Base-by-base conservation (phyloP, 2,888 invertebrate species). In the Xiphydria camelus region DNA sequence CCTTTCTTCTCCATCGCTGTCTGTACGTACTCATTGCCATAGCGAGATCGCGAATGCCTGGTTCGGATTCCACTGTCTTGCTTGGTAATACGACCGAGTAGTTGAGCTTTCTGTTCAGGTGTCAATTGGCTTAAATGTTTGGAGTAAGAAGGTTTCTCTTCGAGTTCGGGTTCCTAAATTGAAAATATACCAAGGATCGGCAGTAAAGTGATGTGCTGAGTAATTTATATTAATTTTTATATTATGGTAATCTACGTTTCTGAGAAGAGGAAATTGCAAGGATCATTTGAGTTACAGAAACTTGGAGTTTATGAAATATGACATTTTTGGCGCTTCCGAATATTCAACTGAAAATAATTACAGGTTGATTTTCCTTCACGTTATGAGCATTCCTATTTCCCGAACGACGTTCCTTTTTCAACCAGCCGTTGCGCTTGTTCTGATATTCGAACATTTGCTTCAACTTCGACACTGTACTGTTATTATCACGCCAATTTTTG, bases 1-100 rank as follows among this genome's bases (percentile, higher is more conserved):
- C 53, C 60, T 44, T 71, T 73, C 42, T 71, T 76, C 32, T 76
- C 75, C 10, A 60, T 53, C 54, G 75, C 70, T 37, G 64, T 70
- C 15, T 59, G 55, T n/a, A 60, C 41, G 47, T 70, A 66, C 35
- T 75, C 75, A 55, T 59, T 68, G 18, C 52, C 51, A 48, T 72
- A 64, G 7, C 74, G 66, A 12, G 68, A 66, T 33, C 70, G 64
- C 15, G 68, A 65, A 39, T 72, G 67, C 38, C 70, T 62, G 4
- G 59, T 44, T 25, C 70, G 63, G 20, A 59, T 46, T 22, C 60
- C 57, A 22, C 18, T 9, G 15, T 72, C 72, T 41, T 70, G 63
- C 41, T 70, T 71, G 7, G 61, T 57, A 29, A 73, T 62, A n/a
- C 68, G 68, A 17, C 66, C 68, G 25, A 74, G 55, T 25, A 70